phyloP scores from a whole-genome alignment of 1,140 invertebrate genomes.

The Samia ricini region DNA sequence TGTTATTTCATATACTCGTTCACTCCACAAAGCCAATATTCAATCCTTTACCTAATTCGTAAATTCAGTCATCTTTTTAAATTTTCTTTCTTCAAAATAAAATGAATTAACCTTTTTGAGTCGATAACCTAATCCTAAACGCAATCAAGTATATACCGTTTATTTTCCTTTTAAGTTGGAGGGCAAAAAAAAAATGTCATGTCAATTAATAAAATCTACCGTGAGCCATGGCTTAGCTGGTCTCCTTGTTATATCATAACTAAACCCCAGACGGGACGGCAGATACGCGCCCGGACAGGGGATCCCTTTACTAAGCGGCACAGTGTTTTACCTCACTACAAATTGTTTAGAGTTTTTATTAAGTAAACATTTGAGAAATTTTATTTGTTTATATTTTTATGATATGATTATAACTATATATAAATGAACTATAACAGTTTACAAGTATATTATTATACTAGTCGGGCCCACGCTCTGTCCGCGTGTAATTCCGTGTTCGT shows the following conservation, averaged over 20 bases:
- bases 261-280: conserved; percentile 50
- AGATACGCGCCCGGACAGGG: conserved; percentile 14
- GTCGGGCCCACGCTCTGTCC: too few relatives aligned
- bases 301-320: background rate
- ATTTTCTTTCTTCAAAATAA: background rate
- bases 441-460: too few relatives aligned
- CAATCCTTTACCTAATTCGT: background rate
- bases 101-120: background rate
- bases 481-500: too few relatives aligned
- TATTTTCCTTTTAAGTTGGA: background rate
- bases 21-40: background rate
- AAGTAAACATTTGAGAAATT: background rate
- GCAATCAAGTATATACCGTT: conserved; percentile 2
- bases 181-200: conserved; percentile 55
- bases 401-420: conserved; percentile 1
- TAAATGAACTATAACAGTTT: background rate
- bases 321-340: conserved; percentile 18
- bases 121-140: background rate
- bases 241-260: conserved; percentile 69
- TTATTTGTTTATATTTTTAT: background rate
- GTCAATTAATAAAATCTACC: conserved; percentile 67
- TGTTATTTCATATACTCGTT: too few relatives aligned
- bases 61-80: background rate
- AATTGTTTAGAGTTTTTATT: background rate
- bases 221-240: conserved; percentile 64